Evolutionary conservation across 2,888 invertebrate genomes (phyloP).

Genomic region (Caenorhabditis wallacei): DNA sequence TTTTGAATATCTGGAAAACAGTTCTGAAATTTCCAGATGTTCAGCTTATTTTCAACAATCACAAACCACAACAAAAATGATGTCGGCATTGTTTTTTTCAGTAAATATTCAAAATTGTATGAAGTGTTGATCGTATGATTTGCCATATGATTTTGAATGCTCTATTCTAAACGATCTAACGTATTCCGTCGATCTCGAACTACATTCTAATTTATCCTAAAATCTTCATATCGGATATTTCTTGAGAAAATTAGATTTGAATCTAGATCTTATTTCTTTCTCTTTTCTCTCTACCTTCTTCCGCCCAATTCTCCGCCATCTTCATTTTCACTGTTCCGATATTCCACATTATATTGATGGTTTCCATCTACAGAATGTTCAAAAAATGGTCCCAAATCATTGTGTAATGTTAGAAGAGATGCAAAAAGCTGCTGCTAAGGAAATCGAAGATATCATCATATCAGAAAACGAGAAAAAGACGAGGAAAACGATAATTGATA

Average conservation of each 20-base stretch:
- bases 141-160: no score
- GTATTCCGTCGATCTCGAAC: neutral
- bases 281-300: constrained; percentile 37
- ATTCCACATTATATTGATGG: constrained; percentile 28
- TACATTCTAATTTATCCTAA: constrained; percentile 19
- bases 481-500: constrained; percentile 54
- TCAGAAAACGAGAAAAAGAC: constrained; percentile 32
- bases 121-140: no score
- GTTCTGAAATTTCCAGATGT: neutral
- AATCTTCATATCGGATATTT: constrained; percentile 10
- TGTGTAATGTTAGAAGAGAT: constrained; percentile 55
- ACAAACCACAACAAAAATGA: no score
- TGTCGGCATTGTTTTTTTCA: no score
- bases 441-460: constrained; percentile 18
- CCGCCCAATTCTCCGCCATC: constrained; percentile 25
- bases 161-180: neutral
- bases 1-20: neutral
- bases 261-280: constrained; percentile 13
- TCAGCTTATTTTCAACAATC: neutral
- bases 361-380: constrained; percentile 21
- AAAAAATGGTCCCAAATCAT: constrained; percentile 55
- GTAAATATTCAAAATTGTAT: no score
- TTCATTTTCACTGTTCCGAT: constrained; percentile 13
- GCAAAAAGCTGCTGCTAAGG: constrained; percentile 43
- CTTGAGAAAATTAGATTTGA: constrained; percentile 9